Conservation (phyloP, 1,140 invertebrate genomes). For the Brachionus koreanus region DNA sequence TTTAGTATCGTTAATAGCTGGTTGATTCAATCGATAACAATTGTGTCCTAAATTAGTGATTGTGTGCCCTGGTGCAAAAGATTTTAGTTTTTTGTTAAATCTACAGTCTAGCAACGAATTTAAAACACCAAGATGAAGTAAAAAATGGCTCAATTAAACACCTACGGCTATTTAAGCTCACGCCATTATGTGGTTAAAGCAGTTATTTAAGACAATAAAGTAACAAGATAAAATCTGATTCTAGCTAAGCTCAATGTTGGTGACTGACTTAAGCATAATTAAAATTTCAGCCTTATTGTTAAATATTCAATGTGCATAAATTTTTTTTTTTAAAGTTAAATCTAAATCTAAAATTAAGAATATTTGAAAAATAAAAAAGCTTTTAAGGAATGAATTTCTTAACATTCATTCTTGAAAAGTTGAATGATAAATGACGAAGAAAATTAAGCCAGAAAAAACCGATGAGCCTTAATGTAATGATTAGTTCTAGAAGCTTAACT, state of each 20-base stretch:
- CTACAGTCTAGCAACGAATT: neutral
- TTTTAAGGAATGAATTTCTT: too few relatives aligned
- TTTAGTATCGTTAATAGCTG: neutral
- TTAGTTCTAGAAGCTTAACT: neutral
- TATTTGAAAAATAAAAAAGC: too few relatives aligned
- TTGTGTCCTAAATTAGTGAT: neutral
- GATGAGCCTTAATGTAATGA: too few relatives aligned
- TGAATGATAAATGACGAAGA: too few relatives aligned
- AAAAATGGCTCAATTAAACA: neutral
- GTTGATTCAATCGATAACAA: neutral
- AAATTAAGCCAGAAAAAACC: too few relatives aligned
- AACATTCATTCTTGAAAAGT: too few relatives aligned
- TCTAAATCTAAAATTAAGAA: too few relatives aligned
- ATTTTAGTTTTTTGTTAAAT: neutral
- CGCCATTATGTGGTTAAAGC: neutral
- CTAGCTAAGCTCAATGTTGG: too few relatives aligned
- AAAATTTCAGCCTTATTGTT: too few relatives aligned
- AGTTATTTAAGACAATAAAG: neutral
- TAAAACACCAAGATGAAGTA: neutral
- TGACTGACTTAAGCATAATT: too few relatives aligned
- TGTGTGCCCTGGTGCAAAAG: neutral
- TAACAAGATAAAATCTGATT: neutral
- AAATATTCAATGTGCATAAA: too few relatives aligned
- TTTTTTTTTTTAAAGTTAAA: too few relatives aligned
- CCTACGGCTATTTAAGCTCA: neutral